Evolutionary conservation across 2,888 invertebrate species (phyloP).

Genomic region (Pyrochroa serraticornis): DNA sequence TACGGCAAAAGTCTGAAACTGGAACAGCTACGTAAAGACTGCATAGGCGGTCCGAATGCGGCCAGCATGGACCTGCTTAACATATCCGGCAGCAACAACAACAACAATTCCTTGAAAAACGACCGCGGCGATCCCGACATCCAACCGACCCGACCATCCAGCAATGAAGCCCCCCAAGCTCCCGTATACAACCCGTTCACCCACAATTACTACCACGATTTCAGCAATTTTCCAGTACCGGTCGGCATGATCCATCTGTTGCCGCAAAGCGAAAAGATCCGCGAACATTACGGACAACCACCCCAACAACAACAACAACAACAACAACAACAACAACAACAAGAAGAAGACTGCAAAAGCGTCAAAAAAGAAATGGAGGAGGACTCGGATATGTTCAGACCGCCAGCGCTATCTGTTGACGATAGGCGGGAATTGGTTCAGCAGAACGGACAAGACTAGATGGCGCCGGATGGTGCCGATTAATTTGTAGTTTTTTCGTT

Average conservation of each 20-base stretch:
- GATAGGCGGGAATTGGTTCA: conserved; percentile 71
- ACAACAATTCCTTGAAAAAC: conserved; percentile 62
- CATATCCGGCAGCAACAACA: conserved; percentile 51
- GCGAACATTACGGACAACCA: conserved; percentile 65
- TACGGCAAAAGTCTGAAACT: conserved; percentile 91
- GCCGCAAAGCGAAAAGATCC: conserved; percentile 78
- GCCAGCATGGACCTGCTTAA: conserved; percentile 64
- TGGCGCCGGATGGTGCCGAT: conserved; percentile 34
- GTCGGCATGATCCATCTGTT: conserved; percentile 84
- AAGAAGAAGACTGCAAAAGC: conserved; percentile 50
- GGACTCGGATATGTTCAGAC: conserved; percentile 57
- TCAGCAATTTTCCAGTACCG: conserved; percentile 79
- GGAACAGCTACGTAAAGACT: conserved; percentile 86
- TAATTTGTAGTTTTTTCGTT: conserved; percentile 29
- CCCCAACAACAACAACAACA: too few relatives aligned
- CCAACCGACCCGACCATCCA: conserved; percentile 63
- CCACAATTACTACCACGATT: conserved; percentile 84
- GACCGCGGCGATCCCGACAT: conserved; percentile 46
- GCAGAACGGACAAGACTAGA: conserved; percentile 80
- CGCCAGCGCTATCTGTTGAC: conserved; percentile 65
- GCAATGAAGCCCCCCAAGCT: conserved; percentile 66
- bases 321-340: too few relatives aligned
- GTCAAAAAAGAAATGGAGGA: conserved; percentile 50
- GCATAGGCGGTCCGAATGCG: conserved; percentile 76
- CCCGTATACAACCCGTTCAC: conserved; percentile 79